Base-by-base conservation (phyloP, 2,113 vertebrate genomes). In the Gymnobelideus leadbeateri region DNA sequence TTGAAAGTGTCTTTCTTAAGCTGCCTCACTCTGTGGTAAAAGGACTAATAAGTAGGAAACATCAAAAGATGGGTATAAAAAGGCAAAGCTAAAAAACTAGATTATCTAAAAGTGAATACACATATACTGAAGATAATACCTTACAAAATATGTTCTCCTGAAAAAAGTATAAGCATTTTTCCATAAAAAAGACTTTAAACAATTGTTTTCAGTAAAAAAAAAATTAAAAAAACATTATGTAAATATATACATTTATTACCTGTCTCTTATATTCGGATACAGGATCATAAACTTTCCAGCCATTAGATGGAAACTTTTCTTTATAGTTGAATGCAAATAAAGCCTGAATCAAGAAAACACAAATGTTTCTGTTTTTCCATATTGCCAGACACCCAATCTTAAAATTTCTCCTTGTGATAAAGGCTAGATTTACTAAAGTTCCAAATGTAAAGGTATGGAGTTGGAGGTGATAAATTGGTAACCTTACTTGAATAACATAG, bases 211-310 rank as follows among this genome's bases (percentile, higher is more conserved):
- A n/a, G 31, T 49, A 28, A 51, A 93, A 91, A 92, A 96, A 50
- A 50, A 94, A 31, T n/a, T n/a, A n/a, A n/a, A n/a, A n/a, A n/a
- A n/a, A n/a, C n/a, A n/a, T n/a, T 23, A 1, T 47, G 12, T 16
- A 68, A 14, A 14, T 12, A 68, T 68, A 1, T 28, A 26, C 26
- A 24, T 57, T 97, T 98, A 97, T 96, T 98, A 99, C 99, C 99
- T 99, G 99, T 96, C 99, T 99, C 95, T 99, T 99, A 98, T 99
- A 99, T 98, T 99, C 99, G 43, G 99, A 97, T 43, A 99, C 93
- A 4, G 99, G 98, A 93, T 99, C 99, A 92, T 99, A 99, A 28
- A 99, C 99, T 98, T 99, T 99, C 99, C 99, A 99, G 94, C 99
- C 99, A 52, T 99, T 99, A 94, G 98, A 97, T 95, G 99, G 98